phyloP scores from a whole-genome alignment of 2,888 invertebrate species.

The Cheilosia variabilis region DNA sequence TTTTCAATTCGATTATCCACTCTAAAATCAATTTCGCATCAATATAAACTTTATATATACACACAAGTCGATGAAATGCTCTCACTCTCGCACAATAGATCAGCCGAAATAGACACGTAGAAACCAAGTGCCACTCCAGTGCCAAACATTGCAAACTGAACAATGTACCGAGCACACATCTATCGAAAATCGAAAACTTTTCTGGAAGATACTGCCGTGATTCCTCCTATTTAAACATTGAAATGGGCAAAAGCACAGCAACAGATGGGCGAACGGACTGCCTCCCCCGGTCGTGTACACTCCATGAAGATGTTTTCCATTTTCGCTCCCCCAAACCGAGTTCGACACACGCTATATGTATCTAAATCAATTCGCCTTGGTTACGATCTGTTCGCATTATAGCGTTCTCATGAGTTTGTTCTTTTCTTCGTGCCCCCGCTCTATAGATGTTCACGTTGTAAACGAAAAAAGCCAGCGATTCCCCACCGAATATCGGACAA shows the following conservation, averaged over 20 bases:
- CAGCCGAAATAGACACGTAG: no score
- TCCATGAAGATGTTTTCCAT: not conserved
- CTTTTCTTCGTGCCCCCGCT: no score
- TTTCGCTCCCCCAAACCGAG: not conserved
- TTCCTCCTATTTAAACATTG: constrained; percentile 8
- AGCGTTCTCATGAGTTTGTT: no score
- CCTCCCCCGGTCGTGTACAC: not conserved
- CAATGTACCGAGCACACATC: not conserved
- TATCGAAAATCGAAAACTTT: constrained; percentile 29
- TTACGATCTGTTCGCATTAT: no score
- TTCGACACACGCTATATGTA: not conserved
- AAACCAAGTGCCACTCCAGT: no score
- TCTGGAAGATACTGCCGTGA: constrained; percentile 18
- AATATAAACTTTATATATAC: no score
- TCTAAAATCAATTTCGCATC: no score
- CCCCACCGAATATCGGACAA: not conserved
- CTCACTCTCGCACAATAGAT: no score
- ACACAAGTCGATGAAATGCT: no score
- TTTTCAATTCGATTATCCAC: no score
- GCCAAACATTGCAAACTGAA: not conserved
- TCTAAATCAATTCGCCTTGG: no score
- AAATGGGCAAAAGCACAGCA: constrained; percentile 24
- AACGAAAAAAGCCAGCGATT: not conserved
- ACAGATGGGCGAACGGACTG: constrained; percentile 4
- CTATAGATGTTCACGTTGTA: not conserved